phyloP scores from a whole-genome alignment of 2,888 invertebrate genomes.

The Macaria liturata region DNA sequence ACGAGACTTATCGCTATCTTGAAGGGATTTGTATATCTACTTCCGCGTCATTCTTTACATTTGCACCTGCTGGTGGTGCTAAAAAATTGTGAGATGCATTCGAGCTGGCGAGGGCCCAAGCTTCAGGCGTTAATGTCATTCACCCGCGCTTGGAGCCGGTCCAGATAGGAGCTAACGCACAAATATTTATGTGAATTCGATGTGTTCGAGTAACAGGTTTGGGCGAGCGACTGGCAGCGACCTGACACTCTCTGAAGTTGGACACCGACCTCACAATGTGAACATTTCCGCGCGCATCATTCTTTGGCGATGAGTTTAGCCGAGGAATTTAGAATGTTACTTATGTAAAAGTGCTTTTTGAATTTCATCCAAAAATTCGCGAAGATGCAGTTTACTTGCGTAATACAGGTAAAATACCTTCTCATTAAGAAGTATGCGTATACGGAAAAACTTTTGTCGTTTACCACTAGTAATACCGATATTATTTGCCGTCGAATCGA shows the following conservation, averaged over 20 bases:
- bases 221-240: conserved; percentile 6
- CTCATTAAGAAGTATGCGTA: too few relatives aligned
- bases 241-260: neutral
- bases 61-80: conserved; percentile 31
- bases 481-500: too few relatives aligned
- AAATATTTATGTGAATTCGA: conserved; percentile 43
- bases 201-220: conserved; percentile 30
- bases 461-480: too few relatives aligned
- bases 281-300: conserved; percentile 2
- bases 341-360: too few relatives aligned
- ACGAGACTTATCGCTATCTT: conserved; percentile 2
- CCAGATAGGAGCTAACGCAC: conserved; percentile 42
- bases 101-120: conserved; percentile 38
- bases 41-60: conserved; percentile 5
- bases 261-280: conserved; percentile 8
- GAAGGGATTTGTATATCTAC: neutral
- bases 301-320: neutral
- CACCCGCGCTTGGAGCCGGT: conserved; percentile 43
- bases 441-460: too few relatives aligned
- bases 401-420: too few relatives aligned
- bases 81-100: conserved; percentile 32
- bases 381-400: too few relatives aligned
- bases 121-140: conserved; percentile 39
- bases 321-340: too few relatives aligned
- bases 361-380: too few relatives aligned